Conservation (phyloP, 2,888 invertebrate genomes). For the Sepioteuthis lessoniana region DNA sequence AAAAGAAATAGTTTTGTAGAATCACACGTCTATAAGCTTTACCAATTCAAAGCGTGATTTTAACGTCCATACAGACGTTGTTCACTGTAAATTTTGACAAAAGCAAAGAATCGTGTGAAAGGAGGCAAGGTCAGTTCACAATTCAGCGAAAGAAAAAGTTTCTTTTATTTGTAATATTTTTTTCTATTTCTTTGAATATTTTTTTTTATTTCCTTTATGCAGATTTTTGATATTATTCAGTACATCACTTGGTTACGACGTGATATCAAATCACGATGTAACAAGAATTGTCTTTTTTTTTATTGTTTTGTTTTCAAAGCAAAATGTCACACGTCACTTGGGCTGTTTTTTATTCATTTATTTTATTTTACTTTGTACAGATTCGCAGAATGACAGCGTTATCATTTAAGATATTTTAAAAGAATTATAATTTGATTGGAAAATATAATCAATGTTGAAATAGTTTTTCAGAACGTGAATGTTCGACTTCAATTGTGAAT, state of each 20-base stretch:
- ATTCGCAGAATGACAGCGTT: too few relatives aligned
- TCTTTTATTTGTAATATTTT: background rate
- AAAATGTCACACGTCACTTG: background rate
- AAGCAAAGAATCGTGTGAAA: background rate
- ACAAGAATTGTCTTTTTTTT: background rate
- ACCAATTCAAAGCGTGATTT: background rate
- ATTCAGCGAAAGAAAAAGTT: background rate
- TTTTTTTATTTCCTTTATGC: too few relatives aligned
- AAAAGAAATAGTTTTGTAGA: background rate
- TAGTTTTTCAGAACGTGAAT: too few relatives aligned
- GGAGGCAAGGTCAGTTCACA: background rate
- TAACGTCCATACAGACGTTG: background rate
- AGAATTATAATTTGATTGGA: too few relatives aligned
- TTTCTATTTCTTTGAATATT: background rate
- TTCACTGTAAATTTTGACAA: background rate
- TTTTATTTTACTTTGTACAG: too few relatives aligned
- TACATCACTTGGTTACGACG: background rate
- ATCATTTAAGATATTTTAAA: too few relatives aligned
- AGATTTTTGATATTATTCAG: too few relatives aligned
- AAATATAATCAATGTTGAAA: too few relatives aligned
- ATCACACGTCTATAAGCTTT: background rate
- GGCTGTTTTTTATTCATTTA: too few relatives aligned
- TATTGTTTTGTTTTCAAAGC: background rate
- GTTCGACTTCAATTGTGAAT: too few relatives aligned
- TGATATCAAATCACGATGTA: background rate